A percentile compares a stretch with the other conserved stretches of the same genome.
These are phyloP conservation scores for Drosophila biarmipes DNA, from an alignment of 1,140 invertebrate species.

Conservation along the genomic window DNA sequence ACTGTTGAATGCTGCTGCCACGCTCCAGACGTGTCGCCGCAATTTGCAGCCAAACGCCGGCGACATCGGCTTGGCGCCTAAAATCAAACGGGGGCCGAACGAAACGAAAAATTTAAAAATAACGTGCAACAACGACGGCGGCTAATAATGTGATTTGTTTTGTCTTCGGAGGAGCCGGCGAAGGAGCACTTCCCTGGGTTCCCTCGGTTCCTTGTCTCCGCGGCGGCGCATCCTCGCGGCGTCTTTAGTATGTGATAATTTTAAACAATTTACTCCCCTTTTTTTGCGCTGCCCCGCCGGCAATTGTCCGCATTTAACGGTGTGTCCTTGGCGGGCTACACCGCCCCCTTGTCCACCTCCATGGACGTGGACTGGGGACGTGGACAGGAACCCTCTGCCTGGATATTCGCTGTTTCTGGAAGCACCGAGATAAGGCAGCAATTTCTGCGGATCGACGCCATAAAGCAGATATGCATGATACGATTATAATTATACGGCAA, in stretches of 20 bases:
- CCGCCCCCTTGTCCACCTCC: background rate
- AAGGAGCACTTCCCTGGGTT: conserved; percentile 18
- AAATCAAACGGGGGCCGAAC: conserved; percentile 76
- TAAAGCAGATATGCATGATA: conserved; percentile 50
- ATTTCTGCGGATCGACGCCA: conserved; percentile 47
- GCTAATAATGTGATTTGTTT: conserved; percentile 79
- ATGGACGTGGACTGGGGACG: background rate
- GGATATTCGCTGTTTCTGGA: conserved; percentile 31
- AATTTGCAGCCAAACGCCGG: conserved; percentile 80
- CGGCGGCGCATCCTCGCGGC: conserved; percentile 25
- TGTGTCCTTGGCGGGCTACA: conserved; percentile 68
- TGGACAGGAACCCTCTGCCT: background rate
- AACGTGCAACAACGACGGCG: conserved; percentile 67
- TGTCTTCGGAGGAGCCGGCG: background rate
- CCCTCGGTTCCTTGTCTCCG: background rate
- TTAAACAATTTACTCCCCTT: conserved; percentile 75
- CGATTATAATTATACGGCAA: conserved; percentile 58
- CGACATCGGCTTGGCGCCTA: conserved; percentile 73
- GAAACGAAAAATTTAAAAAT: conserved; percentile 63
- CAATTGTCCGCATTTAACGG: conserved; percentile 61
- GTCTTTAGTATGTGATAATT: conserved; percentile 80
- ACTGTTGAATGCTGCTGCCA: conserved; percentile 50
- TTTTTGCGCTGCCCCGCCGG: conserved; percentile 28
- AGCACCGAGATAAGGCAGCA: conserved; percentile 35
- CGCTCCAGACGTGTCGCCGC: conserved; percentile 83